A percentile compares a stretch with the other conserved stretches of the same genome.
Conservation (phyloP, 2,113 vertebrate species). For the Rousettus leschenaultii region DNA sequence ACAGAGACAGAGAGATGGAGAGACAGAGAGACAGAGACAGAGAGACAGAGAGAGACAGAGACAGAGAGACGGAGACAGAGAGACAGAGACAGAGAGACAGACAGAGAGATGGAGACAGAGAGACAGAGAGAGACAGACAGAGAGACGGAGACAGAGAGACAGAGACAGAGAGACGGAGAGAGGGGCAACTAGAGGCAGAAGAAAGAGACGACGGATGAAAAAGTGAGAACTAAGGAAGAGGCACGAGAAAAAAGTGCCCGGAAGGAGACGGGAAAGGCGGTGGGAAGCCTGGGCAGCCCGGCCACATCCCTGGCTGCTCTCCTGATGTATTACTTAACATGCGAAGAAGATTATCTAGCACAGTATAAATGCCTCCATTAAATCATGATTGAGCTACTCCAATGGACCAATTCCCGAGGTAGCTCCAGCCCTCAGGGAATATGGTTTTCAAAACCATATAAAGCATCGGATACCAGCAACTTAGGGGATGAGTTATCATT, state of each 20-base stretch:
- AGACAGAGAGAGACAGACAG: too few species aligned
- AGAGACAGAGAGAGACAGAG: too few species aligned
- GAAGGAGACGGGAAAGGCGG: conserved; percentile 67
- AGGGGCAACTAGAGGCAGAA: not conserved
- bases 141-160: too few species aligned
- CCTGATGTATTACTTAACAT: conserved; percentile 63
- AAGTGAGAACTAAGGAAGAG: conserved; percentile 23
- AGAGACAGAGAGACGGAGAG: too few species aligned
- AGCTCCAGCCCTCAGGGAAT: conserved; percentile 66
- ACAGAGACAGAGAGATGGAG: too few species aligned
- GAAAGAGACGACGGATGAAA: not conserved
- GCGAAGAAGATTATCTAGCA: conserved; percentile 54
- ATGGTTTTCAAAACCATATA: conserved; percentile 77
- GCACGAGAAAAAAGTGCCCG: conserved; percentile 29
- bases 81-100: too few species aligned
- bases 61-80: too few species aligned
- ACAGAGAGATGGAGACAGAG: too few species aligned
- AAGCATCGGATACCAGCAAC: conserved; percentile 76
- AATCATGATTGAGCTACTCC: conserved; percentile 71
- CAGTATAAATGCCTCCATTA: conserved; percentile 75
- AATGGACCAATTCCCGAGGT: conserved; percentile 65
- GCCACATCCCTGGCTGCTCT: conserved; percentile 46
- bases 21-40: too few species aligned
- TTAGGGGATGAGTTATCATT: conserved; percentile 75
- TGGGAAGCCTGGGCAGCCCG: conserved; percentile 45